Evolutionary conservation across 2,113 vertebrate genomes (phyloP), one percentile per base, ranked within the genome.

Genomic region (Oxygymnocypris stewartii): DNA sequence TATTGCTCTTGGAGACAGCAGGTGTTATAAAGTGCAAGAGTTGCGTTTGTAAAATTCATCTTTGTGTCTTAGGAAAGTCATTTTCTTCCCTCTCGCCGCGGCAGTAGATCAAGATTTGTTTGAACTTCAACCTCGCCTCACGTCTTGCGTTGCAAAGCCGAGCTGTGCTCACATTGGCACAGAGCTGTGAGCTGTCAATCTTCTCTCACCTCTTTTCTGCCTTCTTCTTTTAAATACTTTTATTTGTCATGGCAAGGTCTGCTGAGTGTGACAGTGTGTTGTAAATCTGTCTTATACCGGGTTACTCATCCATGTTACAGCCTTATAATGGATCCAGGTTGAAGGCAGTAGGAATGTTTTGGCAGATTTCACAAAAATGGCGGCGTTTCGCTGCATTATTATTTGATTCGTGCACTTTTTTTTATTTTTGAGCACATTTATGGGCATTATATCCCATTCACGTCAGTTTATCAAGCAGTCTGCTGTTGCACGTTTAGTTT

Each of bases 241-340:
- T 89, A 88, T 89, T 89, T 89, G 84, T 86, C 88, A 88, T 89
- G 88, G 88, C 88, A 87, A 88, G 88, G 86, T 89, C 86, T 89
- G 87, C 81, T 61, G 63, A 84, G 88, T 77, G 86, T 90, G 88
- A 88, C 88, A 89, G 80, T 84, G 83, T 86, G 88, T 88, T 87
- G 88, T 89, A 88, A 89, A 89, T 89, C 88, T 84, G 86, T 80
- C 83, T 89, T 86, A 89, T 82, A 88, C 84, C 87, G 71, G 84
- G 75, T 88, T 89, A 87, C 86, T 89, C 88, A 89, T 87, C 86
- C 88, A 89, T 89, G 88, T 81, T 86, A 86, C 84, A 76, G 63
- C 87, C 75, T 89, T 89, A 82, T 83, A 87, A 87, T 86, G 84
- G 86, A 84, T 78, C 83, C 86, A 42, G 63, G 79, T 63, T 76